Conservation (phyloP, 1,140 invertebrate genomes). For the Pinna nobilis region DNA sequence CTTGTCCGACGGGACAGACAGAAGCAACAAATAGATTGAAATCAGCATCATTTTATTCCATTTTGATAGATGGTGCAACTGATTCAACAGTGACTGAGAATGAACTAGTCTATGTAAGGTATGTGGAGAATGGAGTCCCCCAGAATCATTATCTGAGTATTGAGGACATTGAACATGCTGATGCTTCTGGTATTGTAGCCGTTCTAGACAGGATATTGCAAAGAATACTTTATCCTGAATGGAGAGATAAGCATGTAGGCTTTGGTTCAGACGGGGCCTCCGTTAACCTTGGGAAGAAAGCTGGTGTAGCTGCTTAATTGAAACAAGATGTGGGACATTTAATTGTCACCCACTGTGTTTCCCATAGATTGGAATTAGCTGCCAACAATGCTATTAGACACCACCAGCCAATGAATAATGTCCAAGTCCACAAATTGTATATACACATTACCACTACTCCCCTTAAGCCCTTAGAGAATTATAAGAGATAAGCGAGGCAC, state of each 20-base stretch:
- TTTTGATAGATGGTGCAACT: conserved; percentile 24
- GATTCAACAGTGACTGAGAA: conserved; percentile 22
- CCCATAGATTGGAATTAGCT: conserved; percentile 25
- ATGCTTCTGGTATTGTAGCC: conserved; percentile 15
- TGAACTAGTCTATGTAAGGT: conserved; percentile 11
- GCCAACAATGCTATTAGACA: conserved; percentile 20
- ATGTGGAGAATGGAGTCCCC: neutral
- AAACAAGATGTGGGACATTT: conserved; percentile 11
- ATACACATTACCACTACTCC: conserved; percentile 28
- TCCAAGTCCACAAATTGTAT: neutral
- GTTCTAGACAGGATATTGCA: conserved; percentile 14
- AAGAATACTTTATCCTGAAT: neutral
- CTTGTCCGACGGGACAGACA: too few relatives aligned
- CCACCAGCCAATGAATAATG: neutral
- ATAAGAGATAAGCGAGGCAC: neutral
- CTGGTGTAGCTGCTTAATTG: conserved; percentile 23
- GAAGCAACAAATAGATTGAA: neutral
- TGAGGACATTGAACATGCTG: conserved; percentile 15
- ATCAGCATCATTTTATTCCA: conserved; percentile 9
- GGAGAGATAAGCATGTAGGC: conserved; percentile 15
- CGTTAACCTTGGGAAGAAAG: conserved; percentile 13
- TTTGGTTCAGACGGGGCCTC: conserved; percentile 32
- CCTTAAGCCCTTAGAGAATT: conserved; percentile 20
- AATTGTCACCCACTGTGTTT: conserved; percentile 23
- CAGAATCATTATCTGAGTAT: conserved; percentile 22